Conservation (phyloP, 1,140 invertebrate species). For the Xylocopa sonorina region DNA sequence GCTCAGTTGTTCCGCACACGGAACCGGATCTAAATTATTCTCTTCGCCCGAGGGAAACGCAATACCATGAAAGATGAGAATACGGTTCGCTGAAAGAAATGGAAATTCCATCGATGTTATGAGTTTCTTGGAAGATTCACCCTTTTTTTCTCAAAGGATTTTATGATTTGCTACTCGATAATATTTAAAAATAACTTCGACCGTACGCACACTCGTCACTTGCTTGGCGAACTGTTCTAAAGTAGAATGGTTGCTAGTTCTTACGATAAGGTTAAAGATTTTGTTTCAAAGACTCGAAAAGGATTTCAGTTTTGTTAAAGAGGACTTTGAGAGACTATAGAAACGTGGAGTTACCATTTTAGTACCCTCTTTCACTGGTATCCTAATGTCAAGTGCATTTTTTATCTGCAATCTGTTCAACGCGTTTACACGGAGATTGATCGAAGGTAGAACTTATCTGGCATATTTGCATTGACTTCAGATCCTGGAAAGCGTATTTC, state of each 20-base stretch:
- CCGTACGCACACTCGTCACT: too few species aligned
- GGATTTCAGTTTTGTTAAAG: too few species aligned
- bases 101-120: background rate
- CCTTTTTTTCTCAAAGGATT: too few species aligned
- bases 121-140: too few species aligned
- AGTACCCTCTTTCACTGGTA: background rate
- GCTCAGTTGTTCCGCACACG: background rate
- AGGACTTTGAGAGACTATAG: too few species aligned
- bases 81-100: background rate
- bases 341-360: too few species aligned
- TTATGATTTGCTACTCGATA: background rate
- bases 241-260: too few species aligned
- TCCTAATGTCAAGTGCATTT: background rate
- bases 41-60: constrained; percentile 2
- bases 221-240: too few species aligned
- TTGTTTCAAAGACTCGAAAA: too few species aligned
- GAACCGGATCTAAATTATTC: constrained; percentile 45
- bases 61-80: background rate
- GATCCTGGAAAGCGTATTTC: constrained; percentile 21
- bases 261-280: too few species aligned
- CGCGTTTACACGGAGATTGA: background rate
- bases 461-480: constrained; percentile 6
- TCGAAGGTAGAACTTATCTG: background rate
- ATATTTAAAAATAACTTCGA: constrained; percentile 10
- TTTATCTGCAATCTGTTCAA: background rate